Percentiles rank a stretch among this genome's conserved stretches.
Evolutionary conservation across 2,797 vertebrate species (phyloP).

Genomic region (Phylloscopus collybita): DNA sequence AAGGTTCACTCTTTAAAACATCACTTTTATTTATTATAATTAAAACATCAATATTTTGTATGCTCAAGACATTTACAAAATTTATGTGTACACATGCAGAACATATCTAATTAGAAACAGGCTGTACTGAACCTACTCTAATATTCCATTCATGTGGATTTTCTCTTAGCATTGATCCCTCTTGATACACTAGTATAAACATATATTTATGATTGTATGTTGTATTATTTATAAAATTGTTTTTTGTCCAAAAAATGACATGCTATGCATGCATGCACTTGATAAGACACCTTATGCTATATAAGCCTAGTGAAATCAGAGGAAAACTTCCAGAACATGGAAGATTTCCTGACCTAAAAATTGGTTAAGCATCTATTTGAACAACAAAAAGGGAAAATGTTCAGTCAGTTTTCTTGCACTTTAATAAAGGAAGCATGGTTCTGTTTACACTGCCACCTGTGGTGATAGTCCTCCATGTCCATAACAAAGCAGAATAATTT

Average conservation of each 20-base stretch:
- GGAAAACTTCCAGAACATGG: neutral
- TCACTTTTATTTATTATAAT: slow-evolving; percentile 56
- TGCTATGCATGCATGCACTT: neutral
- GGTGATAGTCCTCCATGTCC: fast-evolving
- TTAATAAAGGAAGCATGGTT: neutral
- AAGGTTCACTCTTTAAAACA: slow-evolving; percentile 24
- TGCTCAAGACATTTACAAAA: slow-evolving; percentile 52
- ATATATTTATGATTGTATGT: neutral
- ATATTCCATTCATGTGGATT: neutral
- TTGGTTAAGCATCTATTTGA: neutral
- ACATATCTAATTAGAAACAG: slow-evolving; percentile 46
- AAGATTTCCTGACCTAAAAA: neutral
- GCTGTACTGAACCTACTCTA: neutral
- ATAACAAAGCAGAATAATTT: neutral
- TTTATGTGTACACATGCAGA: slow-evolving; percentile 26
- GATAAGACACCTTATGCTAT: neutral
- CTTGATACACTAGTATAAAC: neutral
- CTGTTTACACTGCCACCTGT: neutral
- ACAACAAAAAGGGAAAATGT: neutral
- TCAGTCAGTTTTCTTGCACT: neutral
- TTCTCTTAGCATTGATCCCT: neutral
- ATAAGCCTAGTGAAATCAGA: neutral
- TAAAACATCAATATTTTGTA: slow-evolving; percentile 62
- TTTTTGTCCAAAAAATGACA: neutral
- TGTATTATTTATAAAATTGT: neutral